These are phyloP conservation scores for Asteroscopus sphinx DNA, from an alignment of 2,888 invertebrate species.

Conservation along the genomic window DNA sequence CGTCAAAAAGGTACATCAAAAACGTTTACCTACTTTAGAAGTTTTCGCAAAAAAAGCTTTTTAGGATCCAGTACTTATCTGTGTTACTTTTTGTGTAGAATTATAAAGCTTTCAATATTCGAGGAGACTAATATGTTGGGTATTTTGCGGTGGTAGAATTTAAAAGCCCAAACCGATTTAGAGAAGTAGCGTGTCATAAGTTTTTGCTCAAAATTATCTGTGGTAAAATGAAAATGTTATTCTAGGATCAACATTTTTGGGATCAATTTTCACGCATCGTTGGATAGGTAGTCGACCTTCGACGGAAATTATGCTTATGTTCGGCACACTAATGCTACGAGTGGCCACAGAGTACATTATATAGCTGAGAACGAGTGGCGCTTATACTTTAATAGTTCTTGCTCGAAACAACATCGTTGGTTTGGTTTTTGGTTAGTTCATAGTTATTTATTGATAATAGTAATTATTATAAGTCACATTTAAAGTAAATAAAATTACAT, in stretches of 20 bases:
- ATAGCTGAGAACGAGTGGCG: no score
- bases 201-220: neutral
- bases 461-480: no score
- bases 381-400: no score
- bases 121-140: conserved; percentile 38
- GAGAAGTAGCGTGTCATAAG: conserved; percentile 11
- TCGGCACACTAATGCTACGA: no score
- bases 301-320: neutral
- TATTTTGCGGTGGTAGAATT: conserved; percentile 10
- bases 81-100: conserved; percentile 33
- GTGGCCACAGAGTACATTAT: no score
- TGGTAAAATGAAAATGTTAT: neutral
- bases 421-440: no score
- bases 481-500: no score
- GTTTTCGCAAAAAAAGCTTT: conserved; percentile 37
- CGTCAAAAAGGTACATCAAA: conserved; percentile 15
- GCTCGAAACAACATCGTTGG: no score
- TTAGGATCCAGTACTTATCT: conserved; percentile 18
- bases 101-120: conserved; percentile 31
- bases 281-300: neutral
- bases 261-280: conserved; percentile 1
- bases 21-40: conserved; percentile 36
- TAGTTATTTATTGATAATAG: no score
- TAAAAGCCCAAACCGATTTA: conserved; percentile 30
- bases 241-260: neutral